Evolutionary conservation across 2,797 vertebrate genomes (phyloP), one percentile per base, ranked within the genome.

Genomic region (Clamator glandarius): DNA sequence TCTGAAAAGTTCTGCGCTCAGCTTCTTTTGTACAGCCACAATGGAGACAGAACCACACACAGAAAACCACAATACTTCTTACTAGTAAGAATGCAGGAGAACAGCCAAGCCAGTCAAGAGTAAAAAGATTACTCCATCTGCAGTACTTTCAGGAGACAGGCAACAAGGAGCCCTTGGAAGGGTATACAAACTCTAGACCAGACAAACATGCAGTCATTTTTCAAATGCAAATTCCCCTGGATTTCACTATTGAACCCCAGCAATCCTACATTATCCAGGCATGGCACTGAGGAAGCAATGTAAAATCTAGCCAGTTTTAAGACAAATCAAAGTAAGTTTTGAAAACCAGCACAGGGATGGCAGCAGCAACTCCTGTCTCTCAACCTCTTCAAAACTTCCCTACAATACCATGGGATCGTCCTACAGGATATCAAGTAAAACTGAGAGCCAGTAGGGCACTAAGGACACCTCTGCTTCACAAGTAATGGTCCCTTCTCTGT

Each of bases 191-290:
- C 9, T 8, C 11, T 57, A 84, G 12, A 39, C 7, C 5, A n/a
- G 12, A 58, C 15, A 2, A 0, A 35, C 5, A 20, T 0, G 0
- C 0, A n/a, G 23, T 8, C 8, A 61, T 58, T 57, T 79, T 33
- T 80, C 26, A 86, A 75, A 72, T 13, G 26, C 10, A 54, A 78
- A 42, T 64, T 25, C 61, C 9, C 13, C 46, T 18, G 31, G 31
- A 46, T 35, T 79, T 42, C 54, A 50, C 16, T 66, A 21, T 51
- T 62, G 73, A n/a, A 35, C 51, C 35, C 59, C 0, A 59, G 28
- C 23, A 73, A 51, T 12, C 59, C 19, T 29, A 41, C 35, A 18
- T 35, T 68, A 63, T 6, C 19, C 11, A 18, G 14, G 9, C 35
- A 66, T 24, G 19, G 9, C 2, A 58, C 39, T n/a, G 58, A 63